A percentile compares a stretch with the other conserved stretches of the same genome.
phyloP scores from a whole-genome alignment of 2,888 invertebrate genomes.

The Diarsia dahlii region DNA sequence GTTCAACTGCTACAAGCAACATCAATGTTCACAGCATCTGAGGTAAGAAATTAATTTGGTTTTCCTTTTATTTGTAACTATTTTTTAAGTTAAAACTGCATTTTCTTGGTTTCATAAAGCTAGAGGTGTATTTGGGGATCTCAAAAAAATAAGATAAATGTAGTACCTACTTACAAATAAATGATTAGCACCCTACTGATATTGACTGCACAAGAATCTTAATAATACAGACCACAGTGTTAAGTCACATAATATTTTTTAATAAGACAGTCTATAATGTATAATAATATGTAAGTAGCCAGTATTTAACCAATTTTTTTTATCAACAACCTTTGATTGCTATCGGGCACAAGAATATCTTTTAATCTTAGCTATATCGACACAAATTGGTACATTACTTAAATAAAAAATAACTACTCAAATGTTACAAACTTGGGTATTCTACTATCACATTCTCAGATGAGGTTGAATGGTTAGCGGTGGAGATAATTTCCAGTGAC shows the following conservation, averaged over 20 bases:
- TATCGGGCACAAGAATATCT: background rate
- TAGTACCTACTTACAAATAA: background rate
- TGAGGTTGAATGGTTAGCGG: background rate
- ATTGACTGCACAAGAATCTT: slow-evolving; percentile 5
- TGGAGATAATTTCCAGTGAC: background rate
- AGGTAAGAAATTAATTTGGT: slow-evolving; percentile 65
- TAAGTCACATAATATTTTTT: background rate
- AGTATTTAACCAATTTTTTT: background rate
- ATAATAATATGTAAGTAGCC: background rate
- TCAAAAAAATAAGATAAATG: background rate
- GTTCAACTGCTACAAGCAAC: slow-evolving; percentile 47
- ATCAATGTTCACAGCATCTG: slow-evolving; percentile 49
- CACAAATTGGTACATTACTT: background rate
- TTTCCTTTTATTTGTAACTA: slow-evolving; percentile 15
- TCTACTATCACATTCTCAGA: background rate
- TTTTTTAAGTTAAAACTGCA: background rate
- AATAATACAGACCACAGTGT: background rate
- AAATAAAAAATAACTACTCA: background rate
- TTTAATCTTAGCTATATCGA: background rate
- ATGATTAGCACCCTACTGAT: background rate
- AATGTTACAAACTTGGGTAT: background rate
- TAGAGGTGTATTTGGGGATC: background rate
- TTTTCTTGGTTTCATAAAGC: background rate
- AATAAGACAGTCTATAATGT: background rate
- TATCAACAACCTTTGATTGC: background rate